Conservation (phyloP, 2,113 vertebrate species). For the Mormyrus iriodes region DNA sequence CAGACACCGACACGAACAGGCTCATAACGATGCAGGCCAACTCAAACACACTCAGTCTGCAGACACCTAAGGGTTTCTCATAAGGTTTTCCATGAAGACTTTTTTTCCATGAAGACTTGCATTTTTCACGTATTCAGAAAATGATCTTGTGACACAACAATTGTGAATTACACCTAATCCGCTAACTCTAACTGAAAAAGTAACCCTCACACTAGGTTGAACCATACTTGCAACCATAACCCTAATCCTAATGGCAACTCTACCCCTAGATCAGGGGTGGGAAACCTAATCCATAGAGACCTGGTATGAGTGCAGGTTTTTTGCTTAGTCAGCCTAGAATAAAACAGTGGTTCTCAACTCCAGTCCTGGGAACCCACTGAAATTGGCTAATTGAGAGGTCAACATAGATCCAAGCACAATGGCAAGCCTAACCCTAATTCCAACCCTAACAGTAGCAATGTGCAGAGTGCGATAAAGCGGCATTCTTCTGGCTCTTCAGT, state of each 20-base stretch:
- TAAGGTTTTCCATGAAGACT: neutral
- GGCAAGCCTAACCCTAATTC: neutral
- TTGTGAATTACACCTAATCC: no score
- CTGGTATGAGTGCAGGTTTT: no score
- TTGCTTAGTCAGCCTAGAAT: no score
- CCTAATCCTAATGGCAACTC: neutral
- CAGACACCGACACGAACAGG: slow-evolving; percentile 7
- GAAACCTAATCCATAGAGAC: no score
- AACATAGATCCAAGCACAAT: no score
- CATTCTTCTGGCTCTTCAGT: neutral
- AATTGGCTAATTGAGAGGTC: no score
- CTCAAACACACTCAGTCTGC: neutral
- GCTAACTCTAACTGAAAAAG: neutral
- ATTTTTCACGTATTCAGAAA: no score
- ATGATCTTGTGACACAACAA: no score
- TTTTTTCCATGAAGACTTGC: no score
- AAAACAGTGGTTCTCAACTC: no score
- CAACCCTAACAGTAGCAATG: neutral
- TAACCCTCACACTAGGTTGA: neutral
- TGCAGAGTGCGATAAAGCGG: neutral
- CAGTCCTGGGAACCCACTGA: no score
- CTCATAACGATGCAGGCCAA: neutral
- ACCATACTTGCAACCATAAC: neutral
- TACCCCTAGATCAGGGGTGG: no score
- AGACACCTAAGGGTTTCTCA: neutral